Base-by-base conservation (phyloP, 2,888 invertebrate genomes). In the Zygaena filipendulae region DNA sequence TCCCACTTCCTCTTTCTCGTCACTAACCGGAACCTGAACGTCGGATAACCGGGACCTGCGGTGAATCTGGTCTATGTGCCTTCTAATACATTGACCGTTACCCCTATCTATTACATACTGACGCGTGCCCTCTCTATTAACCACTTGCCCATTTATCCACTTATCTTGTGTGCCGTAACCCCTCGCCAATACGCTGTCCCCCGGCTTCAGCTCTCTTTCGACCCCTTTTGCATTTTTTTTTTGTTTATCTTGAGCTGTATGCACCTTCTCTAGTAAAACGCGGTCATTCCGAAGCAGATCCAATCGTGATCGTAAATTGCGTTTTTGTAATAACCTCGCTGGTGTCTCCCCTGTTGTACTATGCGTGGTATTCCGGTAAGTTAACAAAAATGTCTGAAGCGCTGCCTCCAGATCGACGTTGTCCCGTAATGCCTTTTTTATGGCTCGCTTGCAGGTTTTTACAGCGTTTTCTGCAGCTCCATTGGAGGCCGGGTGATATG, bases 401-500 rank as follows among this genome's bases (percentile, higher is more conserved):
- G 35, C 36, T 3, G 27, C 23, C 3, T 38, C 35, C 2, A 38
- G 22, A 20, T 36, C 28, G 9, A 27, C 1, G 1, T 29, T 34
- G 12, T 33, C 30, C 13, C 29, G 29, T 3, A 27, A 2, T 4
- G 42, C 38, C 16, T 44, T 48, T 27, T 33, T 38, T 16, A 44
- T 40, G 2, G 27, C 34, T 1, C 39, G 27, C 30, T 45, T 48
- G 25, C 38, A 40, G 2, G 40, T 21, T 24, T 39, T 44, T 0
- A 44, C 43, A 0, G 43, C 45, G 3, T 31, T 36, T 28, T 45
- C 45, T 0, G 43, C 43, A 1, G 43, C 42, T 1, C 44, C 43
- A 13, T 47, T 47, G 1, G 42, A 43, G 0, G 41, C 25, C 1
- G 40, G 36, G 19, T 43, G 36, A 29, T 35, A 33, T 6, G 29